A percentile compares a stretch with the other conserved stretches of the same genome.
Evolutionary conservation across 2,797 vertebrate species (phyloP).

Genomic region (Sandelia bainsii): DNA sequence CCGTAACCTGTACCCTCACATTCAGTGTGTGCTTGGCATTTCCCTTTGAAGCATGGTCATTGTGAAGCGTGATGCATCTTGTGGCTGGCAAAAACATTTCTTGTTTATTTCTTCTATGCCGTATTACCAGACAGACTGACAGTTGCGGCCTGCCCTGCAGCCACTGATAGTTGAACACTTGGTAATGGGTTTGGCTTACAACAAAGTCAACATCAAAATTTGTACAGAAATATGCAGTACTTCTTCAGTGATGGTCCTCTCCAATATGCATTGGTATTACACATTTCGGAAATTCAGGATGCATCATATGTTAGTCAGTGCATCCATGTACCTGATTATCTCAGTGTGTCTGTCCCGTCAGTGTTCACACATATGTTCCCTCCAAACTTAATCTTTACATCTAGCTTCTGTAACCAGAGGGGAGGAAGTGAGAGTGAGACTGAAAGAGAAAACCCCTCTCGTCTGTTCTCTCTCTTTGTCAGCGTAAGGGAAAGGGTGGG

Average conservation of each 20-base stretch:
- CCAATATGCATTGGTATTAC: conserved; percentile 4
- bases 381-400: conserved; percentile 40
- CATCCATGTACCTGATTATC: neutral
- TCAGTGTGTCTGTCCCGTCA: conserved; percentile 23
- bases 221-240: neutral
- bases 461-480: conserved; percentile 53
- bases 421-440: conserved; percentile 77
- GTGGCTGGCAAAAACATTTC: neutral
- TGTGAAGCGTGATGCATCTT: neutral
- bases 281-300: conserved; percentile 45
- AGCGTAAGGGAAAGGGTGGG: conserved; percentile 80
- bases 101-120: neutral
- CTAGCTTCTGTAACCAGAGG: conserved; percentile 16
- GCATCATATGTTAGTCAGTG: conserved; percentile 30
- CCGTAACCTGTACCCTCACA: no score
- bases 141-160: neutral
- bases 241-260: conserved; percentile 5
- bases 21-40: neutral
- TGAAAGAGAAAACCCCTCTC: conserved; percentile 74
- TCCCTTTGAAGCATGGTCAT: neutral
- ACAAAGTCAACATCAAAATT: neutral
- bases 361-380: conserved; percentile 13
- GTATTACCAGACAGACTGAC: neutral
- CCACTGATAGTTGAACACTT: neutral
- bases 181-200: neutral